phyloP scores from a whole-genome alignment of 2,888 invertebrate genomes.

The Netelia inedita region DNA sequence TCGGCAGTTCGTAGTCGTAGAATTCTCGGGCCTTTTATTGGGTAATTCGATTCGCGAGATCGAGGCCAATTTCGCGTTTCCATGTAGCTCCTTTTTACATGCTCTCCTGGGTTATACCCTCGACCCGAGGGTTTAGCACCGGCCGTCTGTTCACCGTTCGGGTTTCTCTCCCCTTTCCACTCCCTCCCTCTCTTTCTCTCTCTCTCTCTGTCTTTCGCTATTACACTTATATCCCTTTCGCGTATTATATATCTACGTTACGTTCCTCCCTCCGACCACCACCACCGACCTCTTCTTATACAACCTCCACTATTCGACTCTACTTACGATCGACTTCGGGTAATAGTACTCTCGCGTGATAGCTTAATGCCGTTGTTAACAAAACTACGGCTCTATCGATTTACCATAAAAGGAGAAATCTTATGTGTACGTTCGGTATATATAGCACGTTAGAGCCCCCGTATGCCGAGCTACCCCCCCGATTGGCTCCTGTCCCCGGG shows the following conservation, averaged over 20 bases:
- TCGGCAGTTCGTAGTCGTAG: constrained; percentile 25
- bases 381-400: constrained; percentile 81
- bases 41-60: constrained; percentile 69
- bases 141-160: constrained; percentile 51
- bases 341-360: constrained; percentile 81
- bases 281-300: constrained; percentile 39
- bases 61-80: constrained; percentile 64
- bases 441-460: neutral
- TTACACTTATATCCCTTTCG: constrained; percentile 60
- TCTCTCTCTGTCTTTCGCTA: constrained; percentile 14
- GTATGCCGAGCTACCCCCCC: constrained; percentile 7
- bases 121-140: constrained; percentile 47
- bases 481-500: constrained; percentile 8
- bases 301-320: constrained; percentile 59
- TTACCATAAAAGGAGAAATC: constrained; percentile 78
- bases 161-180: constrained; percentile 7
- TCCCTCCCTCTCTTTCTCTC: neutral
- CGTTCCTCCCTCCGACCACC: constrained; percentile 39
- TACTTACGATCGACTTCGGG: constrained; percentile 77
- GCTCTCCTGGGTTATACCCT: constrained; percentile 26
- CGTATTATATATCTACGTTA: constrained; percentile 52
- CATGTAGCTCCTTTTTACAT: constrained; percentile 48
- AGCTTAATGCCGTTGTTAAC: constrained; percentile 81
- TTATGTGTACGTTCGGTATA: constrained; percentile 20
- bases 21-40: constrained; percentile 59